phyloP scores from a whole-genome alignment of 2,797 vertebrate species.

The Takifugu rubripes region DNA sequence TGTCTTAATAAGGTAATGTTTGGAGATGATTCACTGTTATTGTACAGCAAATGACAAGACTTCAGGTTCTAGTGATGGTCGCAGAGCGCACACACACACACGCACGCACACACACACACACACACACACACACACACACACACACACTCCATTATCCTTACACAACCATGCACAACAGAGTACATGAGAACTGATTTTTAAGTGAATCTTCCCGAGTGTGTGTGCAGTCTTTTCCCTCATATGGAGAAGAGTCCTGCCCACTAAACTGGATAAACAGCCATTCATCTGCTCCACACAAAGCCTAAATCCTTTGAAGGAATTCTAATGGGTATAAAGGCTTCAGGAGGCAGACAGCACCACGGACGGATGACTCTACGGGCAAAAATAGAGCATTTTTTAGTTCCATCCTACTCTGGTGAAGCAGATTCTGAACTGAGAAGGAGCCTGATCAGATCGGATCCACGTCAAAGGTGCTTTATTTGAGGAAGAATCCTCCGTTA shows the following conservation, averaged over 20 bases:
- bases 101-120: slow-evolving; percentile 2
- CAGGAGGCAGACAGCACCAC: background rate
- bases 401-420: too few relatives aligned
- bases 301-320: background rate
- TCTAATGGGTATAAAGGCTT: background rate
- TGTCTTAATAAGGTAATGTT: slow-evolving; percentile 99
- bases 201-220: slow-evolving; percentile 9
- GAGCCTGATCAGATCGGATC: too few relatives aligned
- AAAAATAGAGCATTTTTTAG: too few relatives aligned
- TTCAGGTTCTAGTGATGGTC: slow-evolving; percentile 55
- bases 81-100: slow-evolving; percentile 31
- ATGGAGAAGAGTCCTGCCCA: slow-evolving; percentile 11
- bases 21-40: slow-evolving; percentile 77
- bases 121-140: slow-evolving; percentile 2
- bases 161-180: slow-evolving; percentile 8
- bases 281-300: background rate
- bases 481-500: too few relatives aligned
- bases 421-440: too few relatives aligned
- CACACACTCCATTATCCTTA: slow-evolving; percentile 1
- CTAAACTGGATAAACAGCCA: slow-evolving; percentile 1
- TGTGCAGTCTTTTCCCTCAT: slow-evolving; percentile 29
- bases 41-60: slow-evolving; percentile 58
- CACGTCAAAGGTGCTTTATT: too few relatives aligned
- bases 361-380: too few relatives aligned
- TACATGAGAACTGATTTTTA: slow-evolving; percentile 1